A percentile compares a stretch with the other conserved stretches of the same genome.
These are phyloP conservation scores for Chondrosia reniformis DNA, from an alignment of 37 sponge, comb jelly and placozoan genomes.

Conservation along the genomic window DNA sequence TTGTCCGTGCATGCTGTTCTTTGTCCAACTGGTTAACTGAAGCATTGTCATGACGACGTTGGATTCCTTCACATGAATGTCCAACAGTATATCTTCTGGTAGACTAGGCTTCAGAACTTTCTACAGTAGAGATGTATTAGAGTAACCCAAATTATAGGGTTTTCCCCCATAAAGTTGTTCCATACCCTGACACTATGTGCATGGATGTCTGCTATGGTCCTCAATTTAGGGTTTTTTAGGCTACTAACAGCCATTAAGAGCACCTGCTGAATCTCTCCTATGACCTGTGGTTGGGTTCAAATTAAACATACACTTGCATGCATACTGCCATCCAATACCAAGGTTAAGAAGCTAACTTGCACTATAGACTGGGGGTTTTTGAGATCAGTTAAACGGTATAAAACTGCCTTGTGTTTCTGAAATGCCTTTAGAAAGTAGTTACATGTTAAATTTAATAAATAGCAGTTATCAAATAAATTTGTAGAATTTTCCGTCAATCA, in stretches of 20 bases:
- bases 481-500: neutral
- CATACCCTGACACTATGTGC: neutral
- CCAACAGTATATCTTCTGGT: slow-evolving; percentile 59
- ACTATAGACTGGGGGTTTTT: neutral
- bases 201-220: slow-evolving; percentile 4
- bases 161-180: too few relatives aligned
- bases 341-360: neutral
- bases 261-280: neutral
- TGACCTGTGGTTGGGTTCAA: neutral
- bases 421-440: slow-evolving; percentile 50
- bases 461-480: too few relatives aligned
- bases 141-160: too few relatives aligned
- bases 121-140: too few relatives aligned
- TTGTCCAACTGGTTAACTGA: neutral
- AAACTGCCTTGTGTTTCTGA: neutral
- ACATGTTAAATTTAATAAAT: too few relatives aligned
- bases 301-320: neutral
- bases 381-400: neutral
- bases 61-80: slow-evolving; percentile 53
- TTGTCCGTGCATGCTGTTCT: too few relatives aligned
- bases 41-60: slow-evolving; percentile 55
- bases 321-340: too few relatives aligned
- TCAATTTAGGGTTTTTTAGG: neutral
- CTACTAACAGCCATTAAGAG: neutral
- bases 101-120: slow-evolving; percentile 54